Evolutionary conservation across 1,140 invertebrate genomes (phyloP).

Genomic region (Cotesia vestalis): DNA sequence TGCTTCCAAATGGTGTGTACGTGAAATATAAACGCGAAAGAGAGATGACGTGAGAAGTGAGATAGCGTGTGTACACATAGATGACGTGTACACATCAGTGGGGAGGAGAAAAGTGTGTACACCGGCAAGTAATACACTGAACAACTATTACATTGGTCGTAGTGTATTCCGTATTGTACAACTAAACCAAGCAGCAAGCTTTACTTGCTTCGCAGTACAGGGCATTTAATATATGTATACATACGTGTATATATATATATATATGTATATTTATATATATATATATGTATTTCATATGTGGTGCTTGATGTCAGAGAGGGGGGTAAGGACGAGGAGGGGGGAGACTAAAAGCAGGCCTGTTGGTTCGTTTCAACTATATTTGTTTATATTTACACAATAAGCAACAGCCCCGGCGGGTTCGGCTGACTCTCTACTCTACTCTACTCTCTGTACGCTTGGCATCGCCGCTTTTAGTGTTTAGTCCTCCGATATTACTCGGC

Average conservation of each 20-base stretch:
- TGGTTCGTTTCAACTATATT: constrained; percentile 67
- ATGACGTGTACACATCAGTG: too few species aligned
- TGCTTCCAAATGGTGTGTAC: too few species aligned
- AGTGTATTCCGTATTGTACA: neutral
- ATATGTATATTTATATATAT: too few species aligned
- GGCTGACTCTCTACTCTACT: constrained; percentile 20
- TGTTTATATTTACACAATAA: constrained; percentile 69
- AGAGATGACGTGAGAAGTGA: too few species aligned
- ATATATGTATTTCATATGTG: constrained; percentile 6
- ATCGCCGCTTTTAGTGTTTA: constrained; percentile 60
- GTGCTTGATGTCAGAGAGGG: constrained; percentile 37
- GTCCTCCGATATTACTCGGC: constrained; percentile 57
- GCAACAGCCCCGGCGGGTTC: constrained; percentile 61
- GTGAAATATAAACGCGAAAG: too few species aligned
- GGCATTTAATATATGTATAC: constrained; percentile 40
- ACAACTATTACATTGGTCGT: too few species aligned
- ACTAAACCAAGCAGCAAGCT: constrained; percentile 1
- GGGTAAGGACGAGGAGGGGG: constrained; percentile 39
- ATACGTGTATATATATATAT: too few species aligned
- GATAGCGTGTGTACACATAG: too few species aligned
- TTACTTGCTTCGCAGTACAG: constrained; percentile 25
- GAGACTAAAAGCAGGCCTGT: constrained; percentile 65
- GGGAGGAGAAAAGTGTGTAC: too few species aligned
- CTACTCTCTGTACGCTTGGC: constrained; percentile 31
- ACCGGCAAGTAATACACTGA: too few species aligned